These are phyloP conservation scores for Sitobion miscanthi DNA, from an alignment of 1,140 invertebrate genomes.

Conservation along the genomic window DNA sequence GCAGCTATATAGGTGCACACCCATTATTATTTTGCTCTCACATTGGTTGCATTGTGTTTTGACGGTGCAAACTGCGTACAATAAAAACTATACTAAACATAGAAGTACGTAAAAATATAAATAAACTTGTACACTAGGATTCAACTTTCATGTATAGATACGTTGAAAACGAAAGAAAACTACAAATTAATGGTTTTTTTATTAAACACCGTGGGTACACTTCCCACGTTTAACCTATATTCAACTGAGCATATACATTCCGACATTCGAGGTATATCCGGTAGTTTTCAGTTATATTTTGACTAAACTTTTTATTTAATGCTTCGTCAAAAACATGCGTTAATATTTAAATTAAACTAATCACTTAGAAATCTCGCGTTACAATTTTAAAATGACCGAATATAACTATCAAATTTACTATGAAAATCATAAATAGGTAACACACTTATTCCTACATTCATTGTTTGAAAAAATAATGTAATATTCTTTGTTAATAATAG, in stretches of 20 bases:
- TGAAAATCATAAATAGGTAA: background rate
- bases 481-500: background rate
- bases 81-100: background rate
- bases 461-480: background rate
- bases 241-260: too few relatives aligned
- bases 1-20: slow-evolving; percentile 20
- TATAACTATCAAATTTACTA: background rate
- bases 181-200: background rate
- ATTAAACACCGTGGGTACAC: background rate
- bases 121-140: background rate
- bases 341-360: background rate
- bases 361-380: background rate
- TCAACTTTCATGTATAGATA: background rate
- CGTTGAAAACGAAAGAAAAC: background rate
- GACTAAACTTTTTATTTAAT: background rate
- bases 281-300: too few relatives aligned
- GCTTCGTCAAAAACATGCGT: background rate
- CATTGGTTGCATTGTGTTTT: slow-evolving; percentile 22
- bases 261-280: background rate
- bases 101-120: background rate
- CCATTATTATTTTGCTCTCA: slow-evolving; percentile 42
- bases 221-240: slow-evolving; percentile 53
- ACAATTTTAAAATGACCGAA: background rate
- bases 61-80: background rate
- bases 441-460: background rate